These are phyloP conservation scores for Amphiura filiformis DNA, from an alignment of 35 echinoderm and acorn worm species.

Conservation along the genomic window DNA sequence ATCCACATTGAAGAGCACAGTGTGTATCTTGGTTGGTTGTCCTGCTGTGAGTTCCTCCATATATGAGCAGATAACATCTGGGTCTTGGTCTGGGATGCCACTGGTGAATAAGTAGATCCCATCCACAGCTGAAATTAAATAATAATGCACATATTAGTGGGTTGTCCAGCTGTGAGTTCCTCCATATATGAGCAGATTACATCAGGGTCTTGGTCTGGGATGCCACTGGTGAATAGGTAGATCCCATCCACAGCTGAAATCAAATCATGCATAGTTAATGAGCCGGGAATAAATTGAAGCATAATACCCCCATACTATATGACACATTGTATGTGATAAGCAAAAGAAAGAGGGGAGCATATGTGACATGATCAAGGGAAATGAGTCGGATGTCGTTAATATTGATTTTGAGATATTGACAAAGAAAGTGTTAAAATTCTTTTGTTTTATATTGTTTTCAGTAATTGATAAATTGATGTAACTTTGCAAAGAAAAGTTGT, in stretches of 20 bases:
- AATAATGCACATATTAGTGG: slow-evolving; percentile 67
- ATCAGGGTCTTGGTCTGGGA: slow-evolving; percentile 91
- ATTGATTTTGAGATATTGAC: no score
- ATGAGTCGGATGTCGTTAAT: no score
- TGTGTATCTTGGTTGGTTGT: slow-evolving; percentile 65
- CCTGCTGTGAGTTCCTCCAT: slow-evolving; percentile 87
- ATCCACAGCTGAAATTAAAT: slow-evolving; percentile 61
- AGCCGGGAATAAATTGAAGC: background rate
- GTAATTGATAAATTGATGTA: no score
- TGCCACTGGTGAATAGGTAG: slow-evolving; percentile 97
- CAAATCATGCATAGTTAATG: no score
- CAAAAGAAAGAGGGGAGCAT: no score
- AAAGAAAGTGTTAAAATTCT: no score
- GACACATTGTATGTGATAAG: no score
- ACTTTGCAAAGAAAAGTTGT: no score
- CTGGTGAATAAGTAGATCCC: slow-evolving; percentile 97
- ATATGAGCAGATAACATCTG: slow-evolving; percentile 94
- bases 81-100: slow-evolving; percentile 89
- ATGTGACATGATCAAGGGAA: no score
- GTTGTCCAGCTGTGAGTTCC: slow-evolving; percentile 75
- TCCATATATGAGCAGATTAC: slow-evolving; percentile 95
- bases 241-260: slow-evolving; percentile 80
- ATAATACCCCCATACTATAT: background rate
- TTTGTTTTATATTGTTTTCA: no score
- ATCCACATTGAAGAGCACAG: slow-evolving; percentile 95